These are phyloP conservation scores for Chaenogobius annularis DNA, from an alignment of 2,113 vertebrate species.

Conservation along the genomic window DNA sequence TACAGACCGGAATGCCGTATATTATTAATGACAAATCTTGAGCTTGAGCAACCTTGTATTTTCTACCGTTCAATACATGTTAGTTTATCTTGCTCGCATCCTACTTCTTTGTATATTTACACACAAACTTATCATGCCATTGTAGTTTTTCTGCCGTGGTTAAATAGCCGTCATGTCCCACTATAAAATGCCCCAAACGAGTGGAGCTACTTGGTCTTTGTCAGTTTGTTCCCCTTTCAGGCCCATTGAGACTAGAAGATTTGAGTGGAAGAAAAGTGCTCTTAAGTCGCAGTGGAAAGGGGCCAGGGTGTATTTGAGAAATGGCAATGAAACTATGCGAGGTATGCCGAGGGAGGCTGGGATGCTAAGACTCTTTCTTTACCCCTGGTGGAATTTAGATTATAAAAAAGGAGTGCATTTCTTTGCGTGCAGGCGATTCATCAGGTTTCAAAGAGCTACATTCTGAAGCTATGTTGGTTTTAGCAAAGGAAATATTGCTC, in stretches of 20 bases:
- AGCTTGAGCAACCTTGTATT: not conserved
- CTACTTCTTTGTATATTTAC: slow-evolving; percentile 33
- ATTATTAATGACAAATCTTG: not conserved
- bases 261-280: slow-evolving; percentile 49
- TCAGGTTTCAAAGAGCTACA: slow-evolving; percentile 44
- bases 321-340: slow-evolving; percentile 72
- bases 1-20: not conserved
- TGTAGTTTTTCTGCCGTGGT: slow-evolving; percentile 31
- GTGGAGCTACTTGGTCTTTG: slow-evolving; percentile 52
- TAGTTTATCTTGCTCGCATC: slow-evolving; percentile 12
- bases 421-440: slow-evolving; percentile 29
- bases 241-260: slow-evolving; percentile 47
- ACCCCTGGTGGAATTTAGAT: slow-evolving; percentile 68
- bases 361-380: slow-evolving; percentile 50
- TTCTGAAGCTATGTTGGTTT: slow-evolving; percentile 38
- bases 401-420: slow-evolving; percentile 54
- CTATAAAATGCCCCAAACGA: slow-evolving; percentile 39
- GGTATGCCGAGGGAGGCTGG: slow-evolving; percentile 76
- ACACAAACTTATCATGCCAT: slow-evolving; percentile 22
- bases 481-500: slow-evolving; percentile 16
- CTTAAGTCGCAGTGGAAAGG: slow-evolving; percentile 50
- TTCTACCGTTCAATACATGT: not conserved
- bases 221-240: slow-evolving; percentile 35
- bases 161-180: slow-evolving; percentile 54
- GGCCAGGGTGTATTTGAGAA: slow-evolving; percentile 54